Evolutionary conservation across 1,140 invertebrate genomes (phyloP), one percentile per base, ranked within the genome.

Genomic region (Atta colombica): DNA sequence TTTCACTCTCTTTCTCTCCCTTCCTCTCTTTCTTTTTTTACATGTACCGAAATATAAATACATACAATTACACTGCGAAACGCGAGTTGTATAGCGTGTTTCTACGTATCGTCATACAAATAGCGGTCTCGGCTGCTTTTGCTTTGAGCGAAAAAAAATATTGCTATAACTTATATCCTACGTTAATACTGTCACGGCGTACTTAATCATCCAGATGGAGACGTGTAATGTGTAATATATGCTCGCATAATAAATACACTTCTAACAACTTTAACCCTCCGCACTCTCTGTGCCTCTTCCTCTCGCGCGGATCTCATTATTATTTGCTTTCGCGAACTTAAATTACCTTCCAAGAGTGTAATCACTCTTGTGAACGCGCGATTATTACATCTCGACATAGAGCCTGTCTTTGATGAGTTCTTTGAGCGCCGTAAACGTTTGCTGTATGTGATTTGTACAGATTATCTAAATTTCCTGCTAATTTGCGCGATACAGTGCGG

Each of bases 101-200:
- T 45, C 25, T 77, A 84, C 51, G 66, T 68, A 77, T 85, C 58
- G 51, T 87, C 89, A 51, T 63, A 77, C 39, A 88, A 86, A 82
- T 51, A 69, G 71, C 80, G 72, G 16, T 61, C 51, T 68, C 86
- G 49, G 45, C 77, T 82, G 65, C 77, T 74, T 86, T 74, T 72
- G 69, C 69, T 81, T 88, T 93, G 92, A 93, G 93, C 93, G 89
- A 92, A 93, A 94, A 93, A 94, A 91, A 92, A 93, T 94, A 93
- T 94, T 92, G 90, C 92, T 94, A 92, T 87, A 87, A 65, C 91
- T 94, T 93, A 94, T 60, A 60, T 65, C 72, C 92, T 94, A 93
- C 87, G 65, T 84, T 94, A 93, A 94, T 94, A 94, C 93, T 94
- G 93, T 77, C 91, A 91, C 86, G 92, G 93, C 89, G 77, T 91